Conservation (phyloP, 1,140 invertebrate genomes). For the Drosophila sturtevanti region DNA sequence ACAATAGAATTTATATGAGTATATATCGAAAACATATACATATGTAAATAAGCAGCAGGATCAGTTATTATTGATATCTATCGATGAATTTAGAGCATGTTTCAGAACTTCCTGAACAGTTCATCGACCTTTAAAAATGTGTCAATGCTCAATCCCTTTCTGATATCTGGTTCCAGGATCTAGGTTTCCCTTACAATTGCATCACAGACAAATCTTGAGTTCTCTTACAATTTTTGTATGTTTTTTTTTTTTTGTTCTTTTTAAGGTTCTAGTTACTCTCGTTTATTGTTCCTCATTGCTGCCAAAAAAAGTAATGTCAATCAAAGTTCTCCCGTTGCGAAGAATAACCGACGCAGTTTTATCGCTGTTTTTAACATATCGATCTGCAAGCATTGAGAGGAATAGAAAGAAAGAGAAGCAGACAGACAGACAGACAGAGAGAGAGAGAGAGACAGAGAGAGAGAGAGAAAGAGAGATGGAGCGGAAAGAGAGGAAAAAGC, state of each 20-base stretch:
- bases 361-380: constrained; percentile 77
- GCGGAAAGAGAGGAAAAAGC: constrained; percentile 5
- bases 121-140: no score
- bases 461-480: background rate
- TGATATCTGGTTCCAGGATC: no score
- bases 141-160: no score
- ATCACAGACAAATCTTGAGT: no score
- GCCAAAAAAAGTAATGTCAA: constrained; percentile 68
- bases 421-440: constrained; percentile 19
- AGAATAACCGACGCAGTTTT: constrained; percentile 59
- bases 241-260: background rate
- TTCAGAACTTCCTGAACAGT: no score
- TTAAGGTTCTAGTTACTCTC: constrained; percentile 17
- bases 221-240: background rate
- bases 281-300: constrained; percentile 37
- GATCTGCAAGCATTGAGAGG: constrained; percentile 36
- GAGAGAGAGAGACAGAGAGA: background rate
- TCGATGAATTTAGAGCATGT: no score
- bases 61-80: no score
- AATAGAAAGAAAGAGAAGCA: background rate
- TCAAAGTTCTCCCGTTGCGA: constrained; percentile 54
- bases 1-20: no score
- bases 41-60: no score
- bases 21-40: no score
- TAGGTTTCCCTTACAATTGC: no score